A percentile compares a stretch with the other conserved stretches of the same genome.
Conservation (phyloP, 2,888 invertebrate species). For the Lottia scabra region DNA sequence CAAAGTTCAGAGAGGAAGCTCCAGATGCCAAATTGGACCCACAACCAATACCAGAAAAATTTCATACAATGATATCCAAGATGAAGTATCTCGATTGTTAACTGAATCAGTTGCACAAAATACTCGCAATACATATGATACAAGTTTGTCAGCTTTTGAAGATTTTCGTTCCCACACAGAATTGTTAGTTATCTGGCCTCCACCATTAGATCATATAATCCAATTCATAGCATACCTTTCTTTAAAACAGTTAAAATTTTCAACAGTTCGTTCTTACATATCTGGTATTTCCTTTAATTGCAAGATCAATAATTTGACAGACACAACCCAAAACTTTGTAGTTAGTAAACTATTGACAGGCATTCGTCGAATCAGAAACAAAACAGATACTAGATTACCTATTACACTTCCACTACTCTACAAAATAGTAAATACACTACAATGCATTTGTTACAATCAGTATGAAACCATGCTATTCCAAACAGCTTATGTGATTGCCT, state of each 20-base stretch:
- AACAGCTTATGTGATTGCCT: background rate
- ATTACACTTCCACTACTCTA: constrained; percentile 1
- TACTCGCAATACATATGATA: background rate
- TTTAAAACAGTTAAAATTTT: background rate
- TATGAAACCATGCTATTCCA: background rate
- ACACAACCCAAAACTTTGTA: background rate
- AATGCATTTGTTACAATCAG: background rate
- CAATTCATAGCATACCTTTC: background rate
- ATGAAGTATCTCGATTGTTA: background rate
- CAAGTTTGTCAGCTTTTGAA: background rate
- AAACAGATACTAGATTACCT: background rate
- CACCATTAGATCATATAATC: background rate
- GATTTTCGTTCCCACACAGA: background rate
- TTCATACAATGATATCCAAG: background rate
- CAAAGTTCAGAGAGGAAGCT: background rate
- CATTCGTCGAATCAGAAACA: background rate
- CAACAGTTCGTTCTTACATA: background rate
- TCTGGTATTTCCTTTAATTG: background rate
- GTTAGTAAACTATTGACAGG: background rate
- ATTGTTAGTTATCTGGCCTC: background rate
- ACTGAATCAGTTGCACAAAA: background rate
- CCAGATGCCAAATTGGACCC: constrained; percentile 8
- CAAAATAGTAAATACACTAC: background rate
- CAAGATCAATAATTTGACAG: background rate
- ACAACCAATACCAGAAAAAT: background rate